Percentiles rank a stretch among this genome's conserved stretches.
phyloP scores from a whole-genome alignment of 2,888 invertebrate genomes.

The Pterostichus madidus region DNA sequence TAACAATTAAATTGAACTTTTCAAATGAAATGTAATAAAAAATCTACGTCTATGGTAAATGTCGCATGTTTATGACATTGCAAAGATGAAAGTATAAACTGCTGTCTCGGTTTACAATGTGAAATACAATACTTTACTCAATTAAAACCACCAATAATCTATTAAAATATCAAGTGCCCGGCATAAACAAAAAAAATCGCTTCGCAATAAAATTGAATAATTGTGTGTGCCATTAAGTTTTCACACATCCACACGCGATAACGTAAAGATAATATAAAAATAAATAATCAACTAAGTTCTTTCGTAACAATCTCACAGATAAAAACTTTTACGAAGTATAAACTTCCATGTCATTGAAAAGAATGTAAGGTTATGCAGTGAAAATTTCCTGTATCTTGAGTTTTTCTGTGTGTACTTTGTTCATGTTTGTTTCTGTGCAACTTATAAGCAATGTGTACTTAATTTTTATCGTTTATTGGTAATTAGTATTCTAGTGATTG shows the following conservation, averaged over 20 bases:
- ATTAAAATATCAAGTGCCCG: not conserved
- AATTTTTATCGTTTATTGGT: not conserved
- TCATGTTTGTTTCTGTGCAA: conserved; percentile 30
- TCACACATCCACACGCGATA: conserved; percentile 32
- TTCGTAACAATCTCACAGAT: conserved; percentile 39
- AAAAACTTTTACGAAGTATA: conserved; percentile 36
- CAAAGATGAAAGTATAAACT: conserved; percentile 22
- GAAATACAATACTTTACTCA: conserved; percentile 14
- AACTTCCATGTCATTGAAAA: conserved; percentile 50
- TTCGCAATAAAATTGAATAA: not conserved
- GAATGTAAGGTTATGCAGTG: conserved; percentile 55
- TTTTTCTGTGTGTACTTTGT: conserved; percentile 41
- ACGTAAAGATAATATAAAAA: conserved; percentile 50
- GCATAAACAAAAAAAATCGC: not conserved
- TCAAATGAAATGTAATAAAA: not conserved
- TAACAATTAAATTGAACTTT: not conserved
- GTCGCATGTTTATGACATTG: conserved; percentile 46
- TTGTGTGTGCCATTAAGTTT: not conserved
- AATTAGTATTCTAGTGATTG: conserved; percentile 21
- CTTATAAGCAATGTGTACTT: conserved; percentile 6
- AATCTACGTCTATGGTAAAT: conserved; percentile 31
- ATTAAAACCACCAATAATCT: conserved; percentile 13
- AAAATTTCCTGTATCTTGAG: conserved; percentile 3
- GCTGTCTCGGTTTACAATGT: conserved; percentile 2
- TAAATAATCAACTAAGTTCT: not conserved